Evolutionary conservation across 2,797 vertebrate species (phyloP).

Genomic region (Merluccius polli): DNA sequence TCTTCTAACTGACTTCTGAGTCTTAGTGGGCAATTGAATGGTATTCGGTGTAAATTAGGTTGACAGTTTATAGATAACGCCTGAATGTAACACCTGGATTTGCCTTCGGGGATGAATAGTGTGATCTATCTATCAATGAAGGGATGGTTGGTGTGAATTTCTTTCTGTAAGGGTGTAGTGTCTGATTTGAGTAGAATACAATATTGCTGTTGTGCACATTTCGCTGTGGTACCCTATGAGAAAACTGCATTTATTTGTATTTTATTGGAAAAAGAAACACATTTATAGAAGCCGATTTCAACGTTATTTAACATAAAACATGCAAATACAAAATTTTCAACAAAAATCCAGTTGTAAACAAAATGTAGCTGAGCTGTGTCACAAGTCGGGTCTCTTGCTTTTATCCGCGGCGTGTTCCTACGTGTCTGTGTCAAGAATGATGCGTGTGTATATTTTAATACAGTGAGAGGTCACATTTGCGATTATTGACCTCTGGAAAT

Average conservation of each 20-base stretch:
- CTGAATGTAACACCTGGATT: not conserved
- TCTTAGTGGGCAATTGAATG: not conserved
- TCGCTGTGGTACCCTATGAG: not conserved
- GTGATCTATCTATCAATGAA: not conserved
- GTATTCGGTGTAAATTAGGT: not conserved
- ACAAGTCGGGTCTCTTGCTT: not conserved
- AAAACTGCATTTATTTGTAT: not conserved
- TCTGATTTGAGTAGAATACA: not conserved
- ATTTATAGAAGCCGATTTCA: not conserved
- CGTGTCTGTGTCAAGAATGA: not conserved
- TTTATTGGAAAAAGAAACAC: not conserved
- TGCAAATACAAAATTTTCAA: too few relatives aligned
- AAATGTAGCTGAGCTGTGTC: not conserved
- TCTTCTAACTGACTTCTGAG: not conserved
- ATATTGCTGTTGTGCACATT: not conserved
- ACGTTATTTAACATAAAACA: not conserved
- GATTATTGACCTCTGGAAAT: not conserved
- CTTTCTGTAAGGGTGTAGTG: not conserved
- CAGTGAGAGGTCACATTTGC: not conserved
- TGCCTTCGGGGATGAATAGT: not conserved
- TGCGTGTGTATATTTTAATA: not conserved
- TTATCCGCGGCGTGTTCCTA: not conserved
- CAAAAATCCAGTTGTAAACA: too few relatives aligned
- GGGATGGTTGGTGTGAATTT: not conserved
- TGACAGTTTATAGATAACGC: not conserved